These are phyloP conservation scores for Tubulanus polymorphus DNA, from an alignment of 2,888 invertebrate species.

Conservation along the genomic window DNA sequence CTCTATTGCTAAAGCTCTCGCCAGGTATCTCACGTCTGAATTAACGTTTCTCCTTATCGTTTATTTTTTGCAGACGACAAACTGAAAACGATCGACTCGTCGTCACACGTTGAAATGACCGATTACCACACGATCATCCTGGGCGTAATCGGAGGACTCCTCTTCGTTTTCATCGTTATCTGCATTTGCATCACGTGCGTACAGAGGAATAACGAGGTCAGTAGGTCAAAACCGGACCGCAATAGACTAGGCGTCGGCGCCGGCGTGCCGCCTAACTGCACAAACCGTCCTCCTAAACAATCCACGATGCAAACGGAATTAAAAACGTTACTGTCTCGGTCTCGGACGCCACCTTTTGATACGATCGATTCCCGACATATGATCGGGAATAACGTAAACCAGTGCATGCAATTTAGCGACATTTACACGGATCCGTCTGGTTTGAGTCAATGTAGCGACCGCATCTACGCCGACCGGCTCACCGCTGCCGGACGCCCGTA, in stretches of 20 bases:
- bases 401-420: too few relatives aligned
- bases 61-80: too few relatives aligned
- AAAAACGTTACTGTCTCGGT: background rate
- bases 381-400: too few relatives aligned
- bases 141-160: constrained; percentile 37
- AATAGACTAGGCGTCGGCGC: background rate
- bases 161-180: constrained; percentile 32
- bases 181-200: constrained; percentile 34
- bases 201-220: constrained; percentile 20
- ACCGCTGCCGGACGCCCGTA: too few relatives aligned
- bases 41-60: too few relatives aligned
- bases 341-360: background rate
- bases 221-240: background rate
- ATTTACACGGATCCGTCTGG: too few relatives aligned
- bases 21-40: too few relatives aligned
- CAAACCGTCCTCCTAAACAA: background rate
- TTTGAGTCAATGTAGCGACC: too few relatives aligned
- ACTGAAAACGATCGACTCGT: constrained; percentile 3
- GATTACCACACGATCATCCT: constrained; percentile 32
- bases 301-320: background rate
- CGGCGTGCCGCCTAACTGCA: background rate
- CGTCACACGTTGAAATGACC: constrained; percentile 12
- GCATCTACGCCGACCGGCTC: too few relatives aligned
- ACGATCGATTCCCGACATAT: too few relatives aligned
- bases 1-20: too few relatives aligned